Percentiles rank a stretch among this genome's conserved stretches.
Evolutionary conservation across 1,140 invertebrate species (phyloP).

Genomic region (Anastatus disparis): DNA sequence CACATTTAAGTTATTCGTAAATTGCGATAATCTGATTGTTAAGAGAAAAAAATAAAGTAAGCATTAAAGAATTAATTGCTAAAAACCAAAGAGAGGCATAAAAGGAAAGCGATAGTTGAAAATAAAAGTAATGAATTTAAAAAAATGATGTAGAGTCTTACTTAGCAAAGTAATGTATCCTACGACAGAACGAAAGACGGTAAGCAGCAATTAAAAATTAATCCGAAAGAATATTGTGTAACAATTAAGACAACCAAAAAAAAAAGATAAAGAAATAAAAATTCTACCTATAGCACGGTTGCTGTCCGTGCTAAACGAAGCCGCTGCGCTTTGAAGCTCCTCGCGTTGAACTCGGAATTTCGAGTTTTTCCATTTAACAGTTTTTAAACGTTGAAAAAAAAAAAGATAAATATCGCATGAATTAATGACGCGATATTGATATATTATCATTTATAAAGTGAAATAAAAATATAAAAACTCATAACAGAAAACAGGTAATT

Average conservation of each 20-base stretch:
- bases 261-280: background rate
- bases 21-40: background rate
- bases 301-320: conserved; percentile 52
- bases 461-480: no score
- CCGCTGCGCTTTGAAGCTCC: conserved; percentile 5
- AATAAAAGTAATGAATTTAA: no score
- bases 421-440: no score
- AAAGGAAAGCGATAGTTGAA: background rate
- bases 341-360: conserved; percentile 3
- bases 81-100: conserved; percentile 32
- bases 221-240: background rate
- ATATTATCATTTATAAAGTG: no score
- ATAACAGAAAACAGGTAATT: background rate
- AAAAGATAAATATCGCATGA: no score
- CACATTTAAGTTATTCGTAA: conserved; percentile 60
- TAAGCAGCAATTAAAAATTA: background rate
- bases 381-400: background rate
- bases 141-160: no score
- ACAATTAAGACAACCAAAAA: background rate
- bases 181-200: background rate
- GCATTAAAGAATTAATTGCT: conserved; percentile 39
- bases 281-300: conserved; percentile 43
- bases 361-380: background rate
- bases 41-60: conserved; percentile 31
- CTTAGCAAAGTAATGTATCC: conserved; percentile 19